Base-by-base conservation (phyloP, 30 jellyfish, hydroid and myxozoan species). In the Nemopilema nomurai region DNA sequence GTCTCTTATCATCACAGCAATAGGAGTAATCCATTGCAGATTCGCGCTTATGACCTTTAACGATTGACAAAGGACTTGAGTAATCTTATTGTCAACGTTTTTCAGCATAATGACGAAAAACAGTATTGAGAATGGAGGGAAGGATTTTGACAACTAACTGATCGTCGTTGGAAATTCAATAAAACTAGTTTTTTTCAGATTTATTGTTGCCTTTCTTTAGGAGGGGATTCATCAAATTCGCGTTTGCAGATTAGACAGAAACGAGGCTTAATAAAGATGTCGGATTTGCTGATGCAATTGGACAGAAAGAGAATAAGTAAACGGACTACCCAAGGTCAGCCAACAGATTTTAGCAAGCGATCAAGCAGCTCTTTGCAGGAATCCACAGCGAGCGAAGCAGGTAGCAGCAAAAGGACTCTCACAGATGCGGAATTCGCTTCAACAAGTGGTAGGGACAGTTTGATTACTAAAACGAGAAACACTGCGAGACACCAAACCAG, bases 261-360 rank as follows among this genome's bases (percentile, higher is more conserved):
- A 41, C 57, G 57, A 41, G 57, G 57, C 57, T 41, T 41, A 41
- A 41, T 41, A 6, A 41, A 24, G 53, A 57, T 77, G 78, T 65
- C 87, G 18, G 87, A 57, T 62, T 29, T 77, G 16, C 51, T 77
- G 62, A 4, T 24, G 8, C 67, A 77, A 8, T 64, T 77, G 0
- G 87, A 62, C 29, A 65, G 67, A 19, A 62, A 69, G 28, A 65
- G 49, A 23, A 26, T 77, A 0, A 62, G 28, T 26, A 77, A 77
- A 69, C 26, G 87, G 22, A 57, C 30, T 21, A 1, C 41, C 8
- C 1, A 67, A 18, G 33, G 0, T n/a, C 57, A 41, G 57, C 57
- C 13, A 41, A 41, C 57, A 41, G 13, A 41, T 3, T 41, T 13
- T 13, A 3, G 6, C 57, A 41, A 41, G 13, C 57, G 13, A 41